phyloP scores from a whole-genome alignment of 2,113 vertebrate species.

The Plectropomus leopardus region DNA sequence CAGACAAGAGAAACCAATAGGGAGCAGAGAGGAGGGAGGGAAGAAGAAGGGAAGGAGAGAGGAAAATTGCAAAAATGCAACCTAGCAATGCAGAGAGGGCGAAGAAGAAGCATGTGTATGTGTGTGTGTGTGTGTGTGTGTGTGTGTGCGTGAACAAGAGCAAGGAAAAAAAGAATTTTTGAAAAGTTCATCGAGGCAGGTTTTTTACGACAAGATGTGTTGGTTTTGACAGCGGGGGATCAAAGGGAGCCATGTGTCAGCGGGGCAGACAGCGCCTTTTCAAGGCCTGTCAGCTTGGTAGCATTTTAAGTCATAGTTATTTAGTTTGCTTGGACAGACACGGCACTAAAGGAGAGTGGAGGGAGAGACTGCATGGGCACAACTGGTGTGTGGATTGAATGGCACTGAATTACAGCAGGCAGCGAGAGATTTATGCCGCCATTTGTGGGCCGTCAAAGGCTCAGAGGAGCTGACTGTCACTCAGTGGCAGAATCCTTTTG shows the following conservation, averaged over 20 bases:
- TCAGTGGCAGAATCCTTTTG: slow-evolving; percentile 38
- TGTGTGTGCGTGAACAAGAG: slow-evolving; percentile 24
- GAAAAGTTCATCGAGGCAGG: slow-evolving; percentile 66
- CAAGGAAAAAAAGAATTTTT: slow-evolving; percentile 44
- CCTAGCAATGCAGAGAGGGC: slow-evolving; percentile 5
- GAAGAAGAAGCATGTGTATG: slow-evolving; percentile 13
- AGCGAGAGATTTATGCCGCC: slow-evolving; percentile 53
- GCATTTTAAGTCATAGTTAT: slow-evolving; percentile 76
- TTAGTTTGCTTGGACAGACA: slow-evolving; percentile 70
- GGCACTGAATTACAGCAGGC: slow-evolving; percentile 44
- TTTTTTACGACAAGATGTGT: slow-evolving; percentile 61
- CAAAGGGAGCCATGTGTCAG: slow-evolving; percentile 71
- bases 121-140: slow-evolving; percentile 34
- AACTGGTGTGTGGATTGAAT: slow-evolving; percentile 58
- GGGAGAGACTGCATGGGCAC: slow-evolving; percentile 41
- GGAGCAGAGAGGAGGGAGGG: slow-evolving; percentile 18
- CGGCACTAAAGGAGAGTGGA: slow-evolving; percentile 43
- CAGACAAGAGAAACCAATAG: slow-evolving; percentile 49
- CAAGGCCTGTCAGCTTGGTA: slow-evolving; percentile 71
- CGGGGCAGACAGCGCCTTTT: slow-evolving; percentile 64
- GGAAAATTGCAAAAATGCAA: slow-evolving; percentile 36
- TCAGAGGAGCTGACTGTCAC: slow-evolving; percentile 41
- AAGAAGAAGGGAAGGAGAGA: not conserved
- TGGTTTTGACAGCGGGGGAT: slow-evolving; percentile 65
- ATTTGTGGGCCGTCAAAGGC: slow-evolving; percentile 46